A percentile compares a stretch with the other conserved stretches of the same genome.
Conservation (phyloP, 2,888 invertebrate genomes). For the Mycalesis mineus region DNA sequence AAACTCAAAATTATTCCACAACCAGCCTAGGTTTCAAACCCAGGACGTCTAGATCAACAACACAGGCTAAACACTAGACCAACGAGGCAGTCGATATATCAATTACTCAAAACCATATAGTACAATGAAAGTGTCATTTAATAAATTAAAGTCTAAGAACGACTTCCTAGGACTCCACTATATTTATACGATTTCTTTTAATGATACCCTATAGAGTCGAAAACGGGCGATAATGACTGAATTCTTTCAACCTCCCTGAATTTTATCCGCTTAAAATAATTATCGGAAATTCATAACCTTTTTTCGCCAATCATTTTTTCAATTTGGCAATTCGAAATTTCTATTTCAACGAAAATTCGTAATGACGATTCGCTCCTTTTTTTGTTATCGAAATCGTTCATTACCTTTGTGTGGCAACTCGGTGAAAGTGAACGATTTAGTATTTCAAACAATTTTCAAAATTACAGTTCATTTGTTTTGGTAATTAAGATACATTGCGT, state of each 20-base stretch:
- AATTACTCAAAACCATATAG: no score
- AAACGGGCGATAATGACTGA: slow-evolving; percentile 16
- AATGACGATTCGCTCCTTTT: neutral
- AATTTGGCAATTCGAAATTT: slow-evolving; percentile 11
- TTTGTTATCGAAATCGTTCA: neutral
- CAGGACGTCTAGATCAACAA: no score
- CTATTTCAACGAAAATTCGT: neutral
- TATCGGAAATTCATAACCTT: slow-evolving; percentile 15
- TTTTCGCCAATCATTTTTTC: slow-evolving; percentile 13
- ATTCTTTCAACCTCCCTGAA: slow-evolving; percentile 11
- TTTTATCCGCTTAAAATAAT: slow-evolving; percentile 11
- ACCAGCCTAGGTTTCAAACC: no score
- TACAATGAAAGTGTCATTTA: no score
- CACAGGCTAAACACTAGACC: no score
- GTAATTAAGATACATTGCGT: no score
- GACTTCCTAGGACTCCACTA: no score
- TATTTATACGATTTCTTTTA: slow-evolving; percentile 8
- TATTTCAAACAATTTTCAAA: no score
- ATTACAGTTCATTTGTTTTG: neutral
- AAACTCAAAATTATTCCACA: no score
- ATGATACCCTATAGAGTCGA: slow-evolving; percentile 18
- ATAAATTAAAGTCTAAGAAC: no score
- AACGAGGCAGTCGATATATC: no score
- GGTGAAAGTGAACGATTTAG: neutral
- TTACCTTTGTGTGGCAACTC: neutral